Conservation (phyloP, 1,140 invertebrate species). For the Diuraphis noxia region DNA sequence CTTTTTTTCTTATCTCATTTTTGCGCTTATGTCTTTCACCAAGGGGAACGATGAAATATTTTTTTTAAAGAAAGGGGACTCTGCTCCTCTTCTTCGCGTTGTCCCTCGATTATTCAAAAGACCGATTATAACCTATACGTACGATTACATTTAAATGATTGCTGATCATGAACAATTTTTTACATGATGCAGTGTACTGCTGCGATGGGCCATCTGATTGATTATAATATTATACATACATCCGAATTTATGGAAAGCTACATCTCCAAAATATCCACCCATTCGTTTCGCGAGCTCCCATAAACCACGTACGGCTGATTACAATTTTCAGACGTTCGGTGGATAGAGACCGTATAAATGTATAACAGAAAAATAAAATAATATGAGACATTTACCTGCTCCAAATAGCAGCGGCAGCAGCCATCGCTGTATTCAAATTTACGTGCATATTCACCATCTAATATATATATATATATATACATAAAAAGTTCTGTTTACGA, state of each 20-base stretch:
- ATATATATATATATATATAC: too few species aligned
- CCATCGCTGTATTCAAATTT: not conserved
- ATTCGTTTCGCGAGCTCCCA: not conserved
- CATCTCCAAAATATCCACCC: not conserved
- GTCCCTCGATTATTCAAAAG: too few species aligned
- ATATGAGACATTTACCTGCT: not conserved
- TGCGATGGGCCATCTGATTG: not conserved
- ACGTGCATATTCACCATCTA: not conserved
- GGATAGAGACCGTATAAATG: not conserved
- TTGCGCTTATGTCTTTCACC: too few species aligned
- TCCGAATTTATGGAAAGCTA: not conserved
- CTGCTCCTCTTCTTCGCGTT: too few species aligned
- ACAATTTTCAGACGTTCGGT: not conserved
- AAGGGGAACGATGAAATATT: too few species aligned
- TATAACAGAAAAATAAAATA: not conserved
- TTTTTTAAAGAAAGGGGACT: too few species aligned
- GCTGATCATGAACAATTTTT: not conserved
- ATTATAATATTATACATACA: too few species aligned
- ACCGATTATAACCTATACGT: not conserved
- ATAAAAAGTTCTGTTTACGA: not conserved
- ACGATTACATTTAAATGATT: rapidly evolving
- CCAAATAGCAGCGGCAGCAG: not conserved
- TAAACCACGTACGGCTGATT: not conserved
- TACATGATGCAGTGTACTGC: not conserved
- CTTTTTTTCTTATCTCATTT: too few species aligned